Evolutionary conservation across 2,888 invertebrate genomes (phyloP), one percentile per base, ranked within the genome.

Genomic region (Teleiodes luculella): DNA sequence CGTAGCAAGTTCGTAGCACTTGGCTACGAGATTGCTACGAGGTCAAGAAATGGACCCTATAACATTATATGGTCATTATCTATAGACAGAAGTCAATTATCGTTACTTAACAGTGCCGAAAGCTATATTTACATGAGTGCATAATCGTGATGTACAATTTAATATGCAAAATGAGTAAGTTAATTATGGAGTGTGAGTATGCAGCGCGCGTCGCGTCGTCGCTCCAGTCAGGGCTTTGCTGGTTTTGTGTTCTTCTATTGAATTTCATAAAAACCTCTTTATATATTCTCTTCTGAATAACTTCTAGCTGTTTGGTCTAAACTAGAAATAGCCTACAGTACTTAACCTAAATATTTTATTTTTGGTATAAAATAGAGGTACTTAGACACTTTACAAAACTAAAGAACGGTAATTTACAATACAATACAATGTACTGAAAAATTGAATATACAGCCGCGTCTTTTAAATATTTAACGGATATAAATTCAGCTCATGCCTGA

Each of bases 101-200:
- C 14, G 53, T 47, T 30, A 39, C 39, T 66, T 60, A 63, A 66
- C 61, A 61, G 56, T 63, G 61, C 60, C 63, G 61, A 68, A 41
- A 68, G 62, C 62, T 65, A 63, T 69, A 71, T 73, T 75, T 62
- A 68, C 67, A 70, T 70, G 66, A 67, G 71, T 69, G 62, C 65
- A 61, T 62, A 58, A 60, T 73, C 72, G 70, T 74, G 71, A 72
- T 72, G 64, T 68, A 70, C 65, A 66, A 72, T 70, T 71, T 68
- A 69, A 73, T 67, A 67, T 70, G 63, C 70, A 58, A 72, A 72
- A 71, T 67, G 70, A 65, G 55, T 50, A 66, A 64, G 66, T 71
- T 78, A 77, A 83, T 80, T 76, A 74, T 66, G 57, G 59, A 61
- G 58, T 68, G 73, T 82, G 71, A 61, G 68, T 68, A 66, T 72